These are phyloP conservation scores for Ochotona curzoniae DNA, from an alignment of 2,113 vertebrate species.

Conservation along the genomic window DNA sequence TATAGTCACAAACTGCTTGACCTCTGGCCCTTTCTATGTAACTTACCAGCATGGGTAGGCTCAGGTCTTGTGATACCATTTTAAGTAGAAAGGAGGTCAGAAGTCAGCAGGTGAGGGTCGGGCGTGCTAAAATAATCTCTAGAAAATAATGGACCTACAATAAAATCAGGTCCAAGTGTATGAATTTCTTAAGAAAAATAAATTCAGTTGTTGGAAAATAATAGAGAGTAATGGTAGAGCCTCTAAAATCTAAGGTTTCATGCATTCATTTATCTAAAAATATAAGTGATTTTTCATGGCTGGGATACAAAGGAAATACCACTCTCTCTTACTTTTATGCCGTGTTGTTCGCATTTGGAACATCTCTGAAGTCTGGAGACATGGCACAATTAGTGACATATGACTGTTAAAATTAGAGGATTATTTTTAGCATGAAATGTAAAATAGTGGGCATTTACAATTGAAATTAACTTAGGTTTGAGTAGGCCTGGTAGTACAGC, in stretches of 20 bases:
- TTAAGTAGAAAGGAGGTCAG: conserved; percentile 26
- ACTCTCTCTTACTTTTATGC: neutral
- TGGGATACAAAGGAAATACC: conserved; percentile 1
- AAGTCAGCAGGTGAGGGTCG: conserved; percentile 24
- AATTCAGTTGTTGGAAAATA: conserved; percentile 60
- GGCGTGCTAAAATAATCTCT: conserved; percentile 45
- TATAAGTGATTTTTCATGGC: conserved; percentile 34
- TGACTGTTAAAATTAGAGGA: neutral
- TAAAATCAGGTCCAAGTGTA: conserved; percentile 30
- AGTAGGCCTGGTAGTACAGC: neutral
- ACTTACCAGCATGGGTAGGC: neutral
- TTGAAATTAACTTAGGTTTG: neutral
- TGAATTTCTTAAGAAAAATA: conserved; percentile 32
- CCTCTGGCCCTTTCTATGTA: neutral
- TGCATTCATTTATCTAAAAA: conserved; percentile 26
- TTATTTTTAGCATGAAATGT: neutral
- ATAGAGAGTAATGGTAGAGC: conserved; percentile 25
- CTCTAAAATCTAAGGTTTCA: neutral
- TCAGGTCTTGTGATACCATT: neutral
- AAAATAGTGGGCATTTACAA: conserved; percentile 18
- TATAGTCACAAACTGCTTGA: neutral
- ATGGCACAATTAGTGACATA: neutral
- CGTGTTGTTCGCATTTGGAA: neutral
- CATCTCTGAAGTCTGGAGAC: neutral
- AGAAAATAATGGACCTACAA: neutral